phyloP scores from a whole-genome alignment of 2,888 invertebrate species.

The Ephialtes manifestator region DNA sequence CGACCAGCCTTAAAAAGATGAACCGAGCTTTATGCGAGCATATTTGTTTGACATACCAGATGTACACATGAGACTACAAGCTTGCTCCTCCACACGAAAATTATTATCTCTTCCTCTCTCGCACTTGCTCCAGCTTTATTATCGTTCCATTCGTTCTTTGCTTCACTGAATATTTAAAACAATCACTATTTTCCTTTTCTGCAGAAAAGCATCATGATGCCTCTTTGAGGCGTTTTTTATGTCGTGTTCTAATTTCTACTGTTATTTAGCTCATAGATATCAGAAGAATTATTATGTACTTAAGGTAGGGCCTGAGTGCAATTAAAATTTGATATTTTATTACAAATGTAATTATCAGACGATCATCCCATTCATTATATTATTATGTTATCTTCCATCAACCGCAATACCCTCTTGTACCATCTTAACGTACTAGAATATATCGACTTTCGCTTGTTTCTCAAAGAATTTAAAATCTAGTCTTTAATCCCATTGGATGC shows the following conservation, averaged over 20 bases:
- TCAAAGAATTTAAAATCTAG: too few relatives aligned
- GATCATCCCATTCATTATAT: too few relatives aligned
- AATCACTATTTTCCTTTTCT: background rate
- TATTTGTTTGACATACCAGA: slow-evolving; percentile 24
- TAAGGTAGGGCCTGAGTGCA: background rate
- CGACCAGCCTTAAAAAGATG: slow-evolving; percentile 25
- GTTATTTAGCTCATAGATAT: slow-evolving; percentile 21
- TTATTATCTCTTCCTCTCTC: slow-evolving; percentile 34
- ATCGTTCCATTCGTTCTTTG: background rate
- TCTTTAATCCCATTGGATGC: too few relatives aligned
- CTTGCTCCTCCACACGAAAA: slow-evolving; percentile 23
- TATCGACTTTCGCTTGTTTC: background rate
- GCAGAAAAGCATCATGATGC: too few relatives aligned
- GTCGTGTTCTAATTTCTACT: slow-evolving; percentile 4
- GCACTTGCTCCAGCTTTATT: background rate
- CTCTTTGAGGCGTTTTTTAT: background rate
- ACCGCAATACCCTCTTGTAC: too few relatives aligned
- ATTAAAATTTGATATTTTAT: background rate
- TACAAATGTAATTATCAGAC: too few relatives aligned
- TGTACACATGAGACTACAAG: slow-evolving; percentile 3
- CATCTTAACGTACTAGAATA: too few relatives aligned
- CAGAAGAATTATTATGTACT: background rate
- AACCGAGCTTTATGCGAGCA: slow-evolving; percentile 11
- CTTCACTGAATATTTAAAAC: slow-evolving; percentile 28
- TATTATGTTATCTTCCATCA: too few relatives aligned